Evolutionary conservation across 1,140 invertebrate species (phyloP).

Genomic region (Tetragonula clypearis): DNA sequence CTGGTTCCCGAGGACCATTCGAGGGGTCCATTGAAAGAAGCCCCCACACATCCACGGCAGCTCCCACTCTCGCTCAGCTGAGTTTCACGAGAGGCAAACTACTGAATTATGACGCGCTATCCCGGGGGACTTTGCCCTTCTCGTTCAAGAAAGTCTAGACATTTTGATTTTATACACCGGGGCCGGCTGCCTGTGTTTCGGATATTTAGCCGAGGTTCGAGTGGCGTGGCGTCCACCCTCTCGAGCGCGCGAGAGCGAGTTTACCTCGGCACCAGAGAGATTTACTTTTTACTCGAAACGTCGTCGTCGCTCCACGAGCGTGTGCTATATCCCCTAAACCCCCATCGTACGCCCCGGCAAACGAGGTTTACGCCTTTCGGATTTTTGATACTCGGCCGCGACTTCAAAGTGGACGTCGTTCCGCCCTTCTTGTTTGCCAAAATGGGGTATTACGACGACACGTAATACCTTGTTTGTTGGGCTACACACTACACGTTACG

Average conservation of each 20-base stretch:
- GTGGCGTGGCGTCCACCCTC: not conserved
- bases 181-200: not conserved
- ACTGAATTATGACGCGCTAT: conserved; percentile 33
- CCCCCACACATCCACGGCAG: not conserved
- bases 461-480: not conserved
- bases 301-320: not conserved
- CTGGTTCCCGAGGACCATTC: conserved; percentile 9
- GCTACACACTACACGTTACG: not conserved
- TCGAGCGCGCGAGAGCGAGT: not conserved
- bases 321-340: not conserved
- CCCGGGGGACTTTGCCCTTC: conserved; percentile 33
- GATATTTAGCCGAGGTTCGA: conserved; percentile 30
- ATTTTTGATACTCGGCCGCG: not conserved
- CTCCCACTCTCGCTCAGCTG: not conserved
- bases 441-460: not conserved
- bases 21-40: conserved; percentile 19
- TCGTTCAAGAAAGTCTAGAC: conserved; percentile 32
- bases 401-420: not conserved
- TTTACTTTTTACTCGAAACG: conserved; percentile 12
- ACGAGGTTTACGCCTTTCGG: not conserved
- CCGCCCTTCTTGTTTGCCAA: not conserved
- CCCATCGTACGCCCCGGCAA: not conserved
- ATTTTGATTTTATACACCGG: conserved; percentile 37
- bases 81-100: conserved; percentile 13
- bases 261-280: conserved; percentile 11